Conservation (phyloP, 2,888 invertebrate species). For the Leptinotarsa juncta region DNA sequence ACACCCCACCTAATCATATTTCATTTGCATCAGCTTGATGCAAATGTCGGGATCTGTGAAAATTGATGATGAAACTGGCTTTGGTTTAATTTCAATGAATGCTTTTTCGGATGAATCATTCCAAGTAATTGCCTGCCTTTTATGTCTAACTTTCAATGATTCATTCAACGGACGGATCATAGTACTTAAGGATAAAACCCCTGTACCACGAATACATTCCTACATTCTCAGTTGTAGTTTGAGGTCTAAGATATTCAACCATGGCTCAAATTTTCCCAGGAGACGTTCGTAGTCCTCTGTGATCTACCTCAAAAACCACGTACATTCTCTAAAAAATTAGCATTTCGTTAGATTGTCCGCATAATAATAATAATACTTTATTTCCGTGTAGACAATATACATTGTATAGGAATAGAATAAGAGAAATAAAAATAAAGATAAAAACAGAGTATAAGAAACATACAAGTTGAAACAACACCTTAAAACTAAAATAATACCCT, state of each 20-base stretch:
- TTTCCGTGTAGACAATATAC: too few species aligned
- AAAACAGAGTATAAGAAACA: too few species aligned
- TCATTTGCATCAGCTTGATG: slow-evolving; percentile 50
- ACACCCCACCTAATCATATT: slow-evolving; percentile 10
- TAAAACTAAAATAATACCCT: too few species aligned
- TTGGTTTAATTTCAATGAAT: slow-evolving; percentile 32
- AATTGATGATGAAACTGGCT: slow-evolving; percentile 39
- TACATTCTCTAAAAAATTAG: slow-evolving; percentile 47
- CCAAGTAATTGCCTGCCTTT: slow-evolving; percentile 34
- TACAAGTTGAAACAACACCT: too few species aligned
- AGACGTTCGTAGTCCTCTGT: slow-evolving; percentile 41
- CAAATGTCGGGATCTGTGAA: slow-evolving; percentile 41
- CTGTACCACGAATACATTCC: neutral
- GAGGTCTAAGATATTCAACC: slow-evolving; percentile 16
- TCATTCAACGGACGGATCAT: neutral
- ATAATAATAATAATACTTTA: too few species aligned
- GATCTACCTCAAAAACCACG: slow-evolving; percentile 54
- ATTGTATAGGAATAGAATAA: slow-evolving; percentile 18
- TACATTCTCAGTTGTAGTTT: neutral
- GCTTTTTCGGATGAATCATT: slow-evolving; percentile 34
- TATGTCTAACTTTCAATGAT: slow-evolving; percentile 21
- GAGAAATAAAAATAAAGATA: too few species aligned
- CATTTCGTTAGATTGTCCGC: slow-evolving; percentile 29
- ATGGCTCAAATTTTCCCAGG: neutral
- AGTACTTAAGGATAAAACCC: neutral